Evolutionary conservation across 2,113 vertebrate species (phyloP).

Genomic region (Myocastor coypus): DNA sequence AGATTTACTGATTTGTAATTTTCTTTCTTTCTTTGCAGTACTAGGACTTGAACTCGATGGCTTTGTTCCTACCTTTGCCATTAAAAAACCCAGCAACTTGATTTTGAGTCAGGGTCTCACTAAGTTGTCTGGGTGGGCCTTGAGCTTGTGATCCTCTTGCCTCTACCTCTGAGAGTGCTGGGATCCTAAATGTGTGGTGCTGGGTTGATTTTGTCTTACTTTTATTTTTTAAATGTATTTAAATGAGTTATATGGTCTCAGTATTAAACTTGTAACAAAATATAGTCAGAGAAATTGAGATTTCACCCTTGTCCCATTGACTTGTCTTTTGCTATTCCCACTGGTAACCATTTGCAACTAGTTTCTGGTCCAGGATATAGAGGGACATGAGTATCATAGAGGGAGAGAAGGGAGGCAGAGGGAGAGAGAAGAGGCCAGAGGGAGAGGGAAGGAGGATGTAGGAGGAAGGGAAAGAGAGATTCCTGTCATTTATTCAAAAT

Average conservation of each 20-base stretch:
- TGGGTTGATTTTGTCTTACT: background rate
- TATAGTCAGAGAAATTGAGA: background rate
- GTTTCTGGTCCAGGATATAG: background rate
- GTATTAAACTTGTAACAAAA: background rate
- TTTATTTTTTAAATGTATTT: background rate
- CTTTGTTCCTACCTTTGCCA: background rate
- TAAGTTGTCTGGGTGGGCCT: background rate
- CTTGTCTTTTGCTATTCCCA: background rate
- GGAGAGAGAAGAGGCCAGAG: fast-evolving
- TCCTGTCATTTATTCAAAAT: background rate
- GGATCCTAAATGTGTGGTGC: background rate
- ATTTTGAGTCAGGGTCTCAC: background rate
- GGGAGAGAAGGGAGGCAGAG: background rate
- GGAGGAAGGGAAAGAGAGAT: background rate
- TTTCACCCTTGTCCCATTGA: background rate
- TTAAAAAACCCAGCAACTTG: background rate
- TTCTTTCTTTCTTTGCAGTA: background rate
- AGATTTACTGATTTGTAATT: background rate
- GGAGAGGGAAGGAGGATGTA: background rate
- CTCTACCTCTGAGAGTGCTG: background rate
- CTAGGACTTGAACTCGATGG: background rate
- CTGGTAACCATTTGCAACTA: background rate
- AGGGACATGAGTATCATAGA: background rate
- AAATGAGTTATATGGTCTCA: background rate
- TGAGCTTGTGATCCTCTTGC: background rate